A percentile compares a stretch with the other conserved stretches of the same genome.
phyloP scores from a whole-genome alignment of 2,888 invertebrate species.

The Brenthis hecate region DNA sequence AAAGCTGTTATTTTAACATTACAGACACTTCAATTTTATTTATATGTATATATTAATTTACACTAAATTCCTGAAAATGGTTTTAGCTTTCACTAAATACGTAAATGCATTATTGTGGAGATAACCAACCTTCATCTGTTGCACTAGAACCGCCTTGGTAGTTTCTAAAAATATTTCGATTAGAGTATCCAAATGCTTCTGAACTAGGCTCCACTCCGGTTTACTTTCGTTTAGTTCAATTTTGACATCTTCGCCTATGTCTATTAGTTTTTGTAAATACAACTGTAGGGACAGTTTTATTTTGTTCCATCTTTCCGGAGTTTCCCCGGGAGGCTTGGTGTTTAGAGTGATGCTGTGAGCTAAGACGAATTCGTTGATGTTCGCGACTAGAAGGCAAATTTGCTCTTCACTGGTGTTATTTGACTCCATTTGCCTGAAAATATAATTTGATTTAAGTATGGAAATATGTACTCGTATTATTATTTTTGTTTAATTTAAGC shows the following conservation, averaged over 20 bases:
- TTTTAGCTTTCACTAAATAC: too few relatives aligned
- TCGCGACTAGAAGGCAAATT: slow-evolving; percentile 76
- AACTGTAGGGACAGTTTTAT: slow-evolving; percentile 73
- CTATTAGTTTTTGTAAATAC: slow-evolving; percentile 74
- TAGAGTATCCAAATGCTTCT: slow-evolving; percentile 74
- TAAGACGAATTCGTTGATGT: slow-evolving; percentile 81
- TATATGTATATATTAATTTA: too few relatives aligned
- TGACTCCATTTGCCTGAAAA: slow-evolving; percentile 65
- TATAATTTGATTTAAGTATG: not conserved
- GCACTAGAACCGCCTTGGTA: slow-evolving; percentile 81
- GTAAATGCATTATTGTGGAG: not conserved
- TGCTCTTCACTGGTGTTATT: slow-evolving; percentile 65
- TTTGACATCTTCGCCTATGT: slow-evolving; percentile 76
- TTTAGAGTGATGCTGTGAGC: slow-evolving; percentile 78
- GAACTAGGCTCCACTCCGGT: slow-evolving; percentile 67
- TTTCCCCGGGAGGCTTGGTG: slow-evolving; percentile 76
- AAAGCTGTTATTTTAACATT: too few relatives aligned
- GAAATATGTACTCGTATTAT: not conserved
- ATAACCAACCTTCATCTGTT: slow-evolving; percentile 80
- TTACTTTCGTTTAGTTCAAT: slow-evolving; percentile 71
- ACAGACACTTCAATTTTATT: too few relatives aligned
- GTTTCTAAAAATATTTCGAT: slow-evolving; percentile 82
- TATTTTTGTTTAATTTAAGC: not conserved
- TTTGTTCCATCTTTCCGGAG: slow-evolving; percentile 76
- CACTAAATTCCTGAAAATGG: too few relatives aligned